These are phyloP conservation scores for Onychorhynchus coronatus DNA, from an alignment of 2,113 vertebrate species.

Conservation along the genomic window DNA sequence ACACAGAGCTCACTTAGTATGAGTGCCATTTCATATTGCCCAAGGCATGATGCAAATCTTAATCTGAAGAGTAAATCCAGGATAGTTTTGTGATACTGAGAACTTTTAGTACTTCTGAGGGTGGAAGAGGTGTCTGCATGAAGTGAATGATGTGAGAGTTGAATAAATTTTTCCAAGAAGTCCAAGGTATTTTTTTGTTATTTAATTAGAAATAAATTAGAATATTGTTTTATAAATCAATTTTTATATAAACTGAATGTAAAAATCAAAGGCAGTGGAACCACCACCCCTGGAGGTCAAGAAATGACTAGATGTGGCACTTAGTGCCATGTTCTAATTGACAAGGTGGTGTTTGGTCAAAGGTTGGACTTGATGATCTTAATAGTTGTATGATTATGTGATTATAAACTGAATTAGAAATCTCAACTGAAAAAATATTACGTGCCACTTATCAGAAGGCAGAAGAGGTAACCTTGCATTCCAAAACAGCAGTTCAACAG, in stretches of 20 bases:
- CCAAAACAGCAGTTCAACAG: background rate
- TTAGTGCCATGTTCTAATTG: background rate
- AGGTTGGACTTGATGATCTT: background rate
- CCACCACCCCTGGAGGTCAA: background rate
- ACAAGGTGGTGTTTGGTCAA: background rate
- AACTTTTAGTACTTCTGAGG: background rate
- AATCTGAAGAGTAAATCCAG: background rate
- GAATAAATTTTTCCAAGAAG: background rate
- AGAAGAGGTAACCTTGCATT: background rate
- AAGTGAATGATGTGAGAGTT: background rate
- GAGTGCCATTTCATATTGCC: background rate
- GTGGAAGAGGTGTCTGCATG: background rate
- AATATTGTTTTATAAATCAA: background rate
- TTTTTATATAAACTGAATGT: background rate
- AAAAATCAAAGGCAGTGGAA: background rate
- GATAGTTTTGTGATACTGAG: background rate
- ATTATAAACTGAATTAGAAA: background rate
- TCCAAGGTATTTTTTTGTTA: background rate
- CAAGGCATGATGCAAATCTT: background rate
- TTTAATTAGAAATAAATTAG: background rate
- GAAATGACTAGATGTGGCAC: background rate
- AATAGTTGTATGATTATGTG: rapidly evolving
- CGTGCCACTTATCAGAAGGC: background rate
- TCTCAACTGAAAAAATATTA: background rate
- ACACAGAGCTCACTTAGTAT: background rate